Conservation (phyloP, 1,140 invertebrate species). For the Rhyacophila brunnea region DNA sequence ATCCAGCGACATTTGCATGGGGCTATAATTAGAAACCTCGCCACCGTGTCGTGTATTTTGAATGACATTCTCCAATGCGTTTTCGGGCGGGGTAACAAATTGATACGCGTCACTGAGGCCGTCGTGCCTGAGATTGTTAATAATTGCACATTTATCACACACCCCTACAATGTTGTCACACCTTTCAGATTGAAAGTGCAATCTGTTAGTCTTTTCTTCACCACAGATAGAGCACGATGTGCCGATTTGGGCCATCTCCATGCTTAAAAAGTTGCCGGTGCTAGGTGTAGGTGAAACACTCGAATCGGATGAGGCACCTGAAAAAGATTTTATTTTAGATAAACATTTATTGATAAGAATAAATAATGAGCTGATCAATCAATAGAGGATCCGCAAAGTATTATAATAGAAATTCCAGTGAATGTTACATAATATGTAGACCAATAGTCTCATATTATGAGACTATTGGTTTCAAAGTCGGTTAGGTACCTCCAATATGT, state of each 20-base stretch:
- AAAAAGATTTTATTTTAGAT: no score
- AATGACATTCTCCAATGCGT: not conserved
- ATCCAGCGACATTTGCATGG: slow-evolving; percentile 48
- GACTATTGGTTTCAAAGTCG: no score
- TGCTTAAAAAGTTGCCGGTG: not conserved
- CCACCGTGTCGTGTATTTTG: not conserved
- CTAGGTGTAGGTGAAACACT: not conserved
- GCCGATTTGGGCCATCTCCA: slow-evolving; percentile 8
- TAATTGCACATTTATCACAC: no score
- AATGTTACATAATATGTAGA: no score
- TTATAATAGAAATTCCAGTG: no score
- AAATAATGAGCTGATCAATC: no score
- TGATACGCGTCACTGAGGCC: slow-evolving; percentile 19
- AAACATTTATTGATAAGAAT: no score
- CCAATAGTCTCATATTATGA: no score
- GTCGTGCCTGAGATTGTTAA: slow-evolving; percentile 11
- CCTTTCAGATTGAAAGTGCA: no score
- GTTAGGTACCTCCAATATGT: no score
- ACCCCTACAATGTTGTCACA: not conserved
- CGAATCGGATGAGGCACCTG: slow-evolving; percentile 13
- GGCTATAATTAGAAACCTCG: slow-evolving; percentile 34
- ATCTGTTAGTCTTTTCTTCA: not conserved
- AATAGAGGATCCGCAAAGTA: no score
- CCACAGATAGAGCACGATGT: not conserved
- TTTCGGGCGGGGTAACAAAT: slow-evolving; percentile 22